Evolutionary conservation across 2,797 vertebrate species (phyloP).

Genomic region (Geotrypetes seraphini): DNA sequence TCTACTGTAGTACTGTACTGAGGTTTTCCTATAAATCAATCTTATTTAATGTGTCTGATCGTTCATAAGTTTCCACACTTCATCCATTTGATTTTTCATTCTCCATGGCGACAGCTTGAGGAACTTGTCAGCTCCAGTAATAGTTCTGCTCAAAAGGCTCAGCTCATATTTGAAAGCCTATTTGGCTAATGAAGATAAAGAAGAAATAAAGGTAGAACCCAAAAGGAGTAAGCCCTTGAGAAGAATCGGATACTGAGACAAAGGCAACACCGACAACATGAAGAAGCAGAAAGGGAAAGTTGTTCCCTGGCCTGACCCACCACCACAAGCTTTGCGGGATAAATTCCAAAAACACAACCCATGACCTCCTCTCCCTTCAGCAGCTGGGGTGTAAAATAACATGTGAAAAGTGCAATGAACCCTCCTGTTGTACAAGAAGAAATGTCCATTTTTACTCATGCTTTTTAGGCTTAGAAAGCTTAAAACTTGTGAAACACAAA

Average conservation of each 20-base stretch:
- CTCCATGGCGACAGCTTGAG: neutral
- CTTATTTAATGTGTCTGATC: neutral
- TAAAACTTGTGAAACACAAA: too few relatives aligned
- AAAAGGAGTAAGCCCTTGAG: constrained; percentile 11
- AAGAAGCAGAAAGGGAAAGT: constrained; percentile 9
- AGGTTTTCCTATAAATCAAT: neutral
- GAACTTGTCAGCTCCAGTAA: constrained; percentile 1
- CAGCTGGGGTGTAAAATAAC: too few relatives aligned
- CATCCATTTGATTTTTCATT: neutral
- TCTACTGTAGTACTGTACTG: too few relatives aligned
- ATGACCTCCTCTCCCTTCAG: too few relatives aligned
- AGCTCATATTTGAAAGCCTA: neutral
- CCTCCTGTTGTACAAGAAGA: too few relatives aligned
- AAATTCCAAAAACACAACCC: too few relatives aligned
- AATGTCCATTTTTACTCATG: too few relatives aligned
- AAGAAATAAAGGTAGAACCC: constrained; percentile 9
- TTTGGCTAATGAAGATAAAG: constrained; percentile 3
- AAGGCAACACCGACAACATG: constrained; percentile 8
- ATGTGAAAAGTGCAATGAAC: too few relatives aligned
- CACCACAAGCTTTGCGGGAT: neutral
- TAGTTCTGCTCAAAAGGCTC: neutral
- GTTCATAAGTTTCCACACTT: constrained; percentile 1
- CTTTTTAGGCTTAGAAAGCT: too few relatives aligned
- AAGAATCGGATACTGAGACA: constrained; percentile 3
- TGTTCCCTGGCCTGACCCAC: neutral